phyloP scores from a whole-genome alignment of 2,888 invertebrate genomes.

The Hypolimnas misippus region DNA sequence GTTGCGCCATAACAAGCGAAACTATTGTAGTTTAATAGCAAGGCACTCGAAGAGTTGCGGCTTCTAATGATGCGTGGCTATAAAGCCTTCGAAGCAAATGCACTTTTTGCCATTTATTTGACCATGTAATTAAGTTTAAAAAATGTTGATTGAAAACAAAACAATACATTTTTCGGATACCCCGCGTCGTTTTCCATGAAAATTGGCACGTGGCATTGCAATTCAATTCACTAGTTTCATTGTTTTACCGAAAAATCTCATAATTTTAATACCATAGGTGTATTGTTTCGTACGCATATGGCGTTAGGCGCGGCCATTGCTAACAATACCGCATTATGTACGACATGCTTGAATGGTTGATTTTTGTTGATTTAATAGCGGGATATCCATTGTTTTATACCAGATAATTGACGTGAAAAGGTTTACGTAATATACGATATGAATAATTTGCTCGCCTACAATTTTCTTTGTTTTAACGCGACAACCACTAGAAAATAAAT shows the following conservation, averaged over 20 bases:
- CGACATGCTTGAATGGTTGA: conserved; percentile 46
- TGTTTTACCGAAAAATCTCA: conserved; percentile 35
- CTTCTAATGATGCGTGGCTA: no score
- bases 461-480: neutral
- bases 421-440: conserved; percentile 4
- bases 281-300: conserved; percentile 39
- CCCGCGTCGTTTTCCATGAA: conserved; percentile 15
- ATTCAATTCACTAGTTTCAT: conserved; percentile 23
- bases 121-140: neutral
- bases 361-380: conserved; percentile 46
- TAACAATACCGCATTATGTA: conserved; percentile 48
- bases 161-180: conserved; percentile 10
- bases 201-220: conserved; percentile 29
- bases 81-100: neutral
- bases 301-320: conserved; percentile 35
- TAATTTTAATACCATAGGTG: conserved; percentile 30
- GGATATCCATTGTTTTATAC: conserved; percentile 40
- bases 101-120: neutral
- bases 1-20: no score
- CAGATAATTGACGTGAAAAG: conserved; percentile 41
- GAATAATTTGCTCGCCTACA: neutral
- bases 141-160: neutral
- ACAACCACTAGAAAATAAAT: neutral
- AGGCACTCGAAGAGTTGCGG: no score
- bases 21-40: no score